These are phyloP conservation scores for Apis dorsata DNA, from an alignment of 1,140 invertebrate species.

Conservation along the genomic window DNA sequence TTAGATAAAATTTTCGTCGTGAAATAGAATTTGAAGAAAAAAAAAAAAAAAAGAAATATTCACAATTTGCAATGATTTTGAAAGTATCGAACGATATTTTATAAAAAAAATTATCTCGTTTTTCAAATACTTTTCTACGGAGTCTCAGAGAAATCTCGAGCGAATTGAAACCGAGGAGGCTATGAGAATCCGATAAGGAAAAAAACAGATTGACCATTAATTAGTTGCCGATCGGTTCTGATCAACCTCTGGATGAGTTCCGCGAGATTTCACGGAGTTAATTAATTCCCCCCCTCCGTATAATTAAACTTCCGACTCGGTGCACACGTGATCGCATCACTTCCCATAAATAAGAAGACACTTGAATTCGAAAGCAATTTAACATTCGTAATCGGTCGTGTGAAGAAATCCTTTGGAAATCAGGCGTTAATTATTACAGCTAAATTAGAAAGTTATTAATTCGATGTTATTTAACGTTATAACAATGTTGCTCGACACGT, in stretches of 20 bases:
- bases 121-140: no score
- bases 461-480: background rate
- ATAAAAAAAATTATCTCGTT: no score
- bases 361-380: constrained; percentile 17
- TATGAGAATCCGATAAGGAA: background rate
- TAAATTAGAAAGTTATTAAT: background rate
- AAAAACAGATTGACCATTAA: constrained; percentile 44
- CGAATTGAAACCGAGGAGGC: background rate
- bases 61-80: no score
- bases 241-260: constrained; percentile 30
- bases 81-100: no score
- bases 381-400: background rate
- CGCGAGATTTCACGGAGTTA: constrained; percentile 64
- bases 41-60: no score
- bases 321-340: background rate
- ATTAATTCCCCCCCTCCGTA: constrained; percentile 67
- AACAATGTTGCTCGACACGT: background rate
- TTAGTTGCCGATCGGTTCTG: constrained; percentile 47
- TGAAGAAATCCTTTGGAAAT: background rate
- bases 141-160: background rate
- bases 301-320: constrained; percentile 45
- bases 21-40: no score
- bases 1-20: no score
- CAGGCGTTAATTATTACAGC: background rate
- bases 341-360: constrained; percentile 39